Base-by-base conservation (phyloP, 2,797 vertebrate genomes). In the Bucorvus abyssinicus region DNA sequence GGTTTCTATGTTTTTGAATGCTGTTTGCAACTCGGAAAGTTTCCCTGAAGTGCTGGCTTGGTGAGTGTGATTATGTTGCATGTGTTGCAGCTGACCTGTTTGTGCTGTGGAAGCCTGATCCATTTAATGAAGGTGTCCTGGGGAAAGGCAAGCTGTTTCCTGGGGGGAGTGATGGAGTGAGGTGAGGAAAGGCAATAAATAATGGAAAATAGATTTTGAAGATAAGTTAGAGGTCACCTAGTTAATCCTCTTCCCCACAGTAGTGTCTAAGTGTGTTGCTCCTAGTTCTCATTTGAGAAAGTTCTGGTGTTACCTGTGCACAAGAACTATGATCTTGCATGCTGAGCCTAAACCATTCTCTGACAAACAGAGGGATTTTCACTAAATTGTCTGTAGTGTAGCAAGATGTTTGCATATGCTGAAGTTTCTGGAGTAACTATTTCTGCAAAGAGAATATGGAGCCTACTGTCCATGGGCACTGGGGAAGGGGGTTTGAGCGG, bases 141-240 rank as follows among this genome's bases (percentile, higher is more conserved):
- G 32, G 34, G 50, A 94, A 92, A 95, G 38, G 27, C 52, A 94
- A 82, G 29, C 32, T 79, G n/a, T 76, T 93, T 93, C 63, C 86
- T 87, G 52, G 7, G 49, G 24, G 17, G 15, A 87, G 14, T 70
- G 65, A 86, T 21, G 17, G 18, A 87, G 13, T 70, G 65, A 86
- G 34, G 69, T 86, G 78, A 86, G 7, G 12, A 86, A 59, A 91
- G 49, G 57, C 44, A 84, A 83, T 88, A 70, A 94, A 91, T 88
- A 90, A 90, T 67, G 44, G 52, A 93, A 95, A 93, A 77, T 17
- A 74, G 20, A 40, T 93, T 74, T 90, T 55, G 34, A 94, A 88
- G 90, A 63, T 1, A 61, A 2, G 2, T 84, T 73, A 73, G 65
- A 88, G 29, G 23, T 89, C 40, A 56, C 70, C n/a, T 60, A 71